Base-by-base conservation (phyloP, 2,888 invertebrate species). In the Eristalis tenax region DNA sequence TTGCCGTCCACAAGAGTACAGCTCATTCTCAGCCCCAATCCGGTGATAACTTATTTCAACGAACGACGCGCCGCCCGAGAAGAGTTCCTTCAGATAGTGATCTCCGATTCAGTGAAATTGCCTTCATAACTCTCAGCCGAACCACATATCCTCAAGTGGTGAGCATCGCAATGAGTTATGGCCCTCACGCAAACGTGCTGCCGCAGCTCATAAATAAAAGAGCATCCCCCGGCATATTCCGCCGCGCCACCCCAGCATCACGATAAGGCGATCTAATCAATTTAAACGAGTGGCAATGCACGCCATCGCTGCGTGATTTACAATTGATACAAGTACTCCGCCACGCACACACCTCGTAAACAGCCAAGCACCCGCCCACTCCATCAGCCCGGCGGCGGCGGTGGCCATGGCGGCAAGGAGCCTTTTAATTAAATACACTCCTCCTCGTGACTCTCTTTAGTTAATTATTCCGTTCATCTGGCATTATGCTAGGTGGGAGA, bases 401-500 rank as follows among this genome's bases (percentile, higher is more conserved):
- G 10, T 6, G 13, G 5, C 35, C 2, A 35, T 35, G 35, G 35
- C 38, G 38, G 38, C 38, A 38, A 38, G 38, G 38, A 38, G 22
- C 32, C 59, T 32, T 83, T 87, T 87, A 87, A 83, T 87, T 87
- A 87, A 87, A 79, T 70, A 57, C 79, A 63, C 71, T 59, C 59
- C 59, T 59, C 26, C 59, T 63, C 68, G 35, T 71, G 66, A 56
- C 56, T 69, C 68, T 74, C 74, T 75, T 66, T 63, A 79, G 78
- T 87, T 83, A 87, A 87, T 87, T 83, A 87, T 87, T 87, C 70
- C 43, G 75, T 83, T 87, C 75, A 87, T 87, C 75, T 71, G 86
- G 70, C 43, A 79, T 68, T 69, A 64, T 57, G 65, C 13, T 26
- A 59, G 26, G 59, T 26, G 32, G 71, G 65, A 56, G 65, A 70